phyloP scores from a whole-genome alignment of 2,113 vertebrate species.

The Callithrix jacchus region DNA sequence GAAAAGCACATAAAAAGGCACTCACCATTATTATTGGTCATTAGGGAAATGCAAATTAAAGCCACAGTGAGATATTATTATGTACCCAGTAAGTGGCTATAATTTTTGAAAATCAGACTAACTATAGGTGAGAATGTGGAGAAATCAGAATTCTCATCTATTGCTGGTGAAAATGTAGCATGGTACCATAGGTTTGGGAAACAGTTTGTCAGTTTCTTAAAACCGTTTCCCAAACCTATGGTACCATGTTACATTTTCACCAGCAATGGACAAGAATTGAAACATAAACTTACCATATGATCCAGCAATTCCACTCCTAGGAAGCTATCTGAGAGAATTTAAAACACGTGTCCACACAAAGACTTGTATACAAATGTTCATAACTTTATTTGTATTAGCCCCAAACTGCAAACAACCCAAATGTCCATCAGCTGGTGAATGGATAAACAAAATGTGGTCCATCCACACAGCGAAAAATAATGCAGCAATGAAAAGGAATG shows the following conservation, averaged over 20 bases:
- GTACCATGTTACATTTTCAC: too few species aligned
- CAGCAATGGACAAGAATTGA: too few species aligned
- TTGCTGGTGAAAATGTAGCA: neutral
- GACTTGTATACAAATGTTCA: fast-evolving
- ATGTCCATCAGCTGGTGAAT: neutral
- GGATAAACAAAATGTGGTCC: neutral
- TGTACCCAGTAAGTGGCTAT: neutral
- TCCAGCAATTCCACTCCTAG: neutral
- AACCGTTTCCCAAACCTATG: too few species aligned
- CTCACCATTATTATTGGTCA: neutral
- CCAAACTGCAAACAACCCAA: fast-evolving
- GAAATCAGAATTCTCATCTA: neutral
- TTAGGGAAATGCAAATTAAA: neutral
- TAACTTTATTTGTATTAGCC: neutral
- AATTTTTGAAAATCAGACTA: neutral
- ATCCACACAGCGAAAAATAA: fast-evolving
- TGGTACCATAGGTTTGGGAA: neutral
- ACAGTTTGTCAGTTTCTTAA: too few species aligned
- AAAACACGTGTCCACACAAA: neutral
- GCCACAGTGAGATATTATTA: neutral
- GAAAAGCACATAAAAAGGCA: neutral
- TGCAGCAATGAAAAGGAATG: neutral
- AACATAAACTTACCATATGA: neutral
- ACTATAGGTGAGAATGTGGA: neutral
- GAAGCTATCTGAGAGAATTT: neutral